Conservation (phyloP, 1,140 invertebrate genomes). For the Tetramorium alpestre region DNA sequence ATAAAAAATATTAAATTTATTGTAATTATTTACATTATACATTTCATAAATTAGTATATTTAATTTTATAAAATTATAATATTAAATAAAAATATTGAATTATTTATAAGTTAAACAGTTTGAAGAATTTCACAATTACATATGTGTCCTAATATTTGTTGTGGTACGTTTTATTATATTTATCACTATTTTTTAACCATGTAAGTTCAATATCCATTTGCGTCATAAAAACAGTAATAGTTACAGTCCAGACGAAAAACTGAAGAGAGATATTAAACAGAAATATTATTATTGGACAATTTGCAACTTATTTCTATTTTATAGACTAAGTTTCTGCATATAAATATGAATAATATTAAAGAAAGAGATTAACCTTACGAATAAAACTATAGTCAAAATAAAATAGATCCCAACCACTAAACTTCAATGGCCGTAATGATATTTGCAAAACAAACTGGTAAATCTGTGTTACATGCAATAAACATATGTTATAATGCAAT, state of each 20-base stretch:
- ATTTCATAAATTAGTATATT: background rate
- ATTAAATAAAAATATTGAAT: background rate
- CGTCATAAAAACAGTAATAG: background rate
- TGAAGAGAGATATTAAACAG: background rate
- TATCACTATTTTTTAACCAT: too few relatives aligned
- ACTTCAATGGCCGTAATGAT: background rate
- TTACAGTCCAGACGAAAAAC: background rate
- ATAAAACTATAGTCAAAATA: constrained; percentile 9
- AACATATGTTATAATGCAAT: too few relatives aligned
- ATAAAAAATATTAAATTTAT: too few relatives aligned
- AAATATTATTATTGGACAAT: background rate
- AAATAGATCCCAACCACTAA: constrained; percentile 5
- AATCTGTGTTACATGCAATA: background rate
- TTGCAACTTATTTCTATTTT: background rate
- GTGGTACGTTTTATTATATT: too few relatives aligned
- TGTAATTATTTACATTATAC: background rate
- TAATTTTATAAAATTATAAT: background rate
- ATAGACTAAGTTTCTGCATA: background rate
- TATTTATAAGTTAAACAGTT: too few relatives aligned
- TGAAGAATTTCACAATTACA: too few relatives aligned
- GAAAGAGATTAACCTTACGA: background rate
- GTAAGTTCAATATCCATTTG: background rate
- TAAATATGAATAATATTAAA: background rate
- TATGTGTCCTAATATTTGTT: too few relatives aligned
- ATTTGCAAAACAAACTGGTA: background rate